Conservation (phyloP, 2,888 invertebrate species). For the Podabrus alpinus region DNA sequence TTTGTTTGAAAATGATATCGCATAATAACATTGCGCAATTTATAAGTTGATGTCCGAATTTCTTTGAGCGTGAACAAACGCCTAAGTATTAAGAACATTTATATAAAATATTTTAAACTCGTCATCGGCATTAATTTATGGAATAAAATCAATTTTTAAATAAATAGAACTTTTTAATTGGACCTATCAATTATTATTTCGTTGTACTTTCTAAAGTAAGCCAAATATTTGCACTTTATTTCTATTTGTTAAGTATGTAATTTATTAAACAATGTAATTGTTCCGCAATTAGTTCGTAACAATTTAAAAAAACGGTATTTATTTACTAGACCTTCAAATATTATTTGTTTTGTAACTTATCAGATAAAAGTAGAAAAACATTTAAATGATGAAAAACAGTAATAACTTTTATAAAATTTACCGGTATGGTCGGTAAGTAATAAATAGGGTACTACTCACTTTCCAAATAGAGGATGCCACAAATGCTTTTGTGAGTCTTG, state of each 20-base stretch:
- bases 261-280: neutral
- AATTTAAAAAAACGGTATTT: neutral
- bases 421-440: neutral
- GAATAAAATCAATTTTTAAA: neutral
- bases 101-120: too few species aligned
- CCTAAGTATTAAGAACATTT: too few species aligned
- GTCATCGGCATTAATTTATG: neutral
- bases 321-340: neutral
- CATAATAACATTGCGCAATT: too few species aligned
- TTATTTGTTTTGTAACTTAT: neutral
- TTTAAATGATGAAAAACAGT: neutral
- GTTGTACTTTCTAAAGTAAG: neutral
- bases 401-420: neutral
- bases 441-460: constrained; percentile 62
- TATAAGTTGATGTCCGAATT: too few species aligned
- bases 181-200: neutral
- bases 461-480: constrained; percentile 87
- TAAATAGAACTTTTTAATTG: neutral
- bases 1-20: too few species aligned
- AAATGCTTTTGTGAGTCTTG: constrained; percentile 69
- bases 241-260: neutral
- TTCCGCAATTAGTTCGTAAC: neutral
- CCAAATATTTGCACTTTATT: neutral
- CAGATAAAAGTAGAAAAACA: neutral
- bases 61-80: too few species aligned